Conservation (phyloP, 2,888 invertebrate genomes). For the Zygogramma bicolorata region DNA sequence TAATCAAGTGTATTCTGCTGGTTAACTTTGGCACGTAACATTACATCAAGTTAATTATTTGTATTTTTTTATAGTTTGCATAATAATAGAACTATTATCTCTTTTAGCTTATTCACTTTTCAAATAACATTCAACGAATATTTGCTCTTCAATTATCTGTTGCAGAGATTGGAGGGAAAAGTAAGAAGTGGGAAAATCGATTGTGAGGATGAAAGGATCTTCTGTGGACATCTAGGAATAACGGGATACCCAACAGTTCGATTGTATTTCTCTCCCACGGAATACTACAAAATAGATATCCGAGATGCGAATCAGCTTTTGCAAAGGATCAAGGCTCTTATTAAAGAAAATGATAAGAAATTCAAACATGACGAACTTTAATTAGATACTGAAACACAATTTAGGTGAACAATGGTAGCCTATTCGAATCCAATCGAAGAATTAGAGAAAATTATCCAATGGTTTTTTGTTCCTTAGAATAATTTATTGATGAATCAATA, state of each 20-base stretch:
- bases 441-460: background rate
- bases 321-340: constrained; percentile 43
- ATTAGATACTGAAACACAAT: no score
- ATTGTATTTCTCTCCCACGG: constrained; percentile 65
- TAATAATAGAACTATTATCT: no score
- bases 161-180: constrained; percentile 68
- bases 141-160: no score
- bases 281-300: constrained; percentile 56
- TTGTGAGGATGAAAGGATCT: constrained; percentile 70
- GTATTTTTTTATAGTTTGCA: no score
- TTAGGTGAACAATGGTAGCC: no score
- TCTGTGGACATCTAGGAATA: constrained; percentile 70
- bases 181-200: constrained; percentile 75
- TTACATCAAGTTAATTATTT: no score
- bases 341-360: constrained; percentile 40
- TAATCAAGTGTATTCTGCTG: no score
- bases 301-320: constrained; percentile 47
- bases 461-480: background rate
- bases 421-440: no score
- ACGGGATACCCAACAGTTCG: constrained; percentile 73
- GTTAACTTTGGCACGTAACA: no score
- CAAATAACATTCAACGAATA: no score
- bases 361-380: constrained; percentile 63
- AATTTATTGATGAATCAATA: no score
- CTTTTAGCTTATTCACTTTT: no score